A percentile compares a stretch with the other conserved stretches of the same genome.
Evolutionary conservation across 2,113 vertebrate genomes (phyloP).

Genomic region (Zosterops lateralis): DNA sequence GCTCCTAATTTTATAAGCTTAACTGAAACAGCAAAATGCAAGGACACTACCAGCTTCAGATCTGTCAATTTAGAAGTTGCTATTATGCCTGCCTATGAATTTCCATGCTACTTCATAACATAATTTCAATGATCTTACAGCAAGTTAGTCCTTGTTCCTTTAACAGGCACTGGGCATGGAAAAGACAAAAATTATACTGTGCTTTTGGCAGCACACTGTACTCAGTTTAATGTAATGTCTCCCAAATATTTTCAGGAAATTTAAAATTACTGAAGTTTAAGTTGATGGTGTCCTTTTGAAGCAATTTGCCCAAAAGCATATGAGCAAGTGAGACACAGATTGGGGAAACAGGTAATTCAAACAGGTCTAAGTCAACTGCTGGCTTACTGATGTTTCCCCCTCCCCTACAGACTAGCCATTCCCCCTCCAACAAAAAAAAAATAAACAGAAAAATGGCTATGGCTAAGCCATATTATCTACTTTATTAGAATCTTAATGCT

Average conservation of each 20-base stretch:
- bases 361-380: background rate
- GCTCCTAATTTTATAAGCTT: background rate
- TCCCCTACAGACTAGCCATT: background rate
- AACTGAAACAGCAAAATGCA: slow-evolving; percentile 32
- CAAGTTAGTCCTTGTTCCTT: background rate
- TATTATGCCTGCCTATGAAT: background rate
- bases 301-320: background rate
- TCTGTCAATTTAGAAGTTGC: background rate
- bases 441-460: background rate
- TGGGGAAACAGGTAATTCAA: background rate
- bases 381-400: background rate
- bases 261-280: background rate
- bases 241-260: background rate
- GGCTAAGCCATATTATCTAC: background rate
- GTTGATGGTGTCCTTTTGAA: slow-evolving; percentile 64
- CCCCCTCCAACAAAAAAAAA: slow-evolving; percentile 6
- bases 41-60: slow-evolving; percentile 63
- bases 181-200: background rate
- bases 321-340: slow-evolving; percentile 10
- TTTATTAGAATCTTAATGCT: slow-evolving; percentile 9
- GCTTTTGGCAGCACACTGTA: background rate
- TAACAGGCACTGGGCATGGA: background rate
- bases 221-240: background rate
- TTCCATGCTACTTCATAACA: background rate
- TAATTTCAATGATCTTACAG: background rate